These are phyloP conservation scores for Mus musculus DNA, from an alignment of 2,113 vertebrate genomes.

Conservation along the genomic window DNA sequence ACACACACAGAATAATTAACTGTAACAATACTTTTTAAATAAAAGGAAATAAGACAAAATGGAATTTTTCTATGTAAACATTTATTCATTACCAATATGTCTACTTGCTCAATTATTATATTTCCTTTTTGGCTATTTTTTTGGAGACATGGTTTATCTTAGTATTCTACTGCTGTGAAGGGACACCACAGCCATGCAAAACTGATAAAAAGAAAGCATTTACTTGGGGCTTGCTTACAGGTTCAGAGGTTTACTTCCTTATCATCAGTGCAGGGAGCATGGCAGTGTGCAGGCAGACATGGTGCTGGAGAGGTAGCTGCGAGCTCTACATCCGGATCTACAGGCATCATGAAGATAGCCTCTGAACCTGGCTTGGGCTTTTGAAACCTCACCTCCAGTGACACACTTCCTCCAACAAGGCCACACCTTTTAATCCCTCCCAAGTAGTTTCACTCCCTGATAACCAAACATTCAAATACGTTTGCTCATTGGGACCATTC, in stretches of 20 bases:
- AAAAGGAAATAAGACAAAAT: neutral
- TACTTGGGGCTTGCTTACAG: neutral
- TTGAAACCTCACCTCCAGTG: neutral
- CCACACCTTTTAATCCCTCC: neutral
- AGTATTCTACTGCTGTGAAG: neutral
- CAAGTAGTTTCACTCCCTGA: neutral
- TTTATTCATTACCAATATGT: neutral
- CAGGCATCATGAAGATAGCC: neutral
- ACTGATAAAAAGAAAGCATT: neutral
- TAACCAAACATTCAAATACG: neutral
- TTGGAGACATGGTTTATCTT: neutral
- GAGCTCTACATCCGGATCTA: neutral
- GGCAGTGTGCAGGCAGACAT: neutral
- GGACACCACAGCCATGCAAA: neutral
- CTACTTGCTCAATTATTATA: neutral
- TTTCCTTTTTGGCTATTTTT: neutral
- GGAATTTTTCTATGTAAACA: neutral
- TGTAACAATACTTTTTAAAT: neutral
- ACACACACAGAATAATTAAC: neutral
- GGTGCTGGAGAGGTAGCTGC: neutral
- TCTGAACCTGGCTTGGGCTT: neutral
- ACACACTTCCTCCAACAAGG: neutral
- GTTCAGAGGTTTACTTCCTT: neutral
- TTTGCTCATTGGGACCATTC: neutral
- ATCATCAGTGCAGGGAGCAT: neutral